phyloP scores from a whole-genome alignment of 2,113 vertebrate genomes.

The Mastomys natalensis region DNA sequence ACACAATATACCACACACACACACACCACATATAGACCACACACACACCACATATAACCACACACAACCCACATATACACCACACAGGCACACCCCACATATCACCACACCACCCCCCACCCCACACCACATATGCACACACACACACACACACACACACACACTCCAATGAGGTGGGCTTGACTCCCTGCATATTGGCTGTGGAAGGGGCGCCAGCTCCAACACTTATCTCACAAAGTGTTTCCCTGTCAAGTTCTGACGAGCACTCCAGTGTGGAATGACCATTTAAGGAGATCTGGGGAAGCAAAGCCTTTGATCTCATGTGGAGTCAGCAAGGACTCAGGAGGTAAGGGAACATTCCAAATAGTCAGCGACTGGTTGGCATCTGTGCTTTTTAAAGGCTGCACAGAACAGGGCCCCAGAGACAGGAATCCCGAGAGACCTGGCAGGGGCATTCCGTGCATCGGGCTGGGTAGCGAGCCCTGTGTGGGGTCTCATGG shows the following conservation, averaged over 20 bases:
- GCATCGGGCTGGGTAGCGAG: neutral
- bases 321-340: neutral
- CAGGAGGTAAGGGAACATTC: neutral
- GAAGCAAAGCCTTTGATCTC: slow-evolving; percentile 52
- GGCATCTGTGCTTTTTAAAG: neutral
- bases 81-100: neutral
- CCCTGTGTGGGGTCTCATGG: neutral
- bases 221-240: neutral
- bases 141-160: neutral
- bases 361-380: too few species aligned
- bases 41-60: too few species aligned
- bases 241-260: neutral
- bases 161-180: neutral
- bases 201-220: neutral
- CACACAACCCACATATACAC: too few species aligned
- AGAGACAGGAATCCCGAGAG: neutral
- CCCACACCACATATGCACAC: rapidly evolving
- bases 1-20: too few species aligned
- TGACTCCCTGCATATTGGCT: neutral
- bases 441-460: too few species aligned
- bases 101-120: too few species aligned
- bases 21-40: too few species aligned
- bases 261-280: slow-evolving; percentile 23
- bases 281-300: slow-evolving; percentile 42
- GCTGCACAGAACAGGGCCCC: neutral